Conservation (phyloP, 2,797 vertebrate species). For the Cyprinodon diabolis region DNA sequence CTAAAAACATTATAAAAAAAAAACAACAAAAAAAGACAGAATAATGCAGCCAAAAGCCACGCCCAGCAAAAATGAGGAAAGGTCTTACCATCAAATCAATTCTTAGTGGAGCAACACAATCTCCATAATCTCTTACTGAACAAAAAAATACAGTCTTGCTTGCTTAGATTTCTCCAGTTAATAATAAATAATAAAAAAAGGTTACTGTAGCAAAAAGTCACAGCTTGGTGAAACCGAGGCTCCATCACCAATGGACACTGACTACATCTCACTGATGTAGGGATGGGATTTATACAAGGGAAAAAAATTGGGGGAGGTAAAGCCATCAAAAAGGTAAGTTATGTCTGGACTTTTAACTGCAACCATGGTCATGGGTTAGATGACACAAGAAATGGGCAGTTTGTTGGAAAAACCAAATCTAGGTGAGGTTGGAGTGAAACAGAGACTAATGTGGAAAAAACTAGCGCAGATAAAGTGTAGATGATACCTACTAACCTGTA, state of each 20-base stretch:
- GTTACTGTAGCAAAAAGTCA: not conserved
- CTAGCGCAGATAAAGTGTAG: too few relatives aligned
- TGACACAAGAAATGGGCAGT: not conserved
- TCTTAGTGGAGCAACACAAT: not conserved
- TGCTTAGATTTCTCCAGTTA: not conserved
- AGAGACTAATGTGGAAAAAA: not conserved
- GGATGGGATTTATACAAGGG: too few relatives aligned
- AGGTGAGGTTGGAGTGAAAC: not conserved
- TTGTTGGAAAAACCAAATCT: not conserved
- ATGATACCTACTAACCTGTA: too few relatives aligned
- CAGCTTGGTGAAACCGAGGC: not conserved
- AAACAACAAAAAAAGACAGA: not conserved
- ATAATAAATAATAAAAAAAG: too few relatives aligned
- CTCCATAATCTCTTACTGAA: not conserved
- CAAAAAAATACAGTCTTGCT: not conserved
- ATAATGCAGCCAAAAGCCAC: not conserved
- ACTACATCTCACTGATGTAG: not conserved
- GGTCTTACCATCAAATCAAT: not conserved
- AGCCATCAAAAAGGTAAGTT: not conserved
- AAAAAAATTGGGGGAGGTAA: too few relatives aligned
- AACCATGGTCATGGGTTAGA: not conserved
- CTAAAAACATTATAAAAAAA: slow-evolving; percentile 18
- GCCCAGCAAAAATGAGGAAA: not conserved
- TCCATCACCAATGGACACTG: not conserved
- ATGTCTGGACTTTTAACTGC: not conserved